phyloP scores from a whole-genome alignment of 2,888 invertebrate genomes.

The Orthonevra nobilis region DNA sequence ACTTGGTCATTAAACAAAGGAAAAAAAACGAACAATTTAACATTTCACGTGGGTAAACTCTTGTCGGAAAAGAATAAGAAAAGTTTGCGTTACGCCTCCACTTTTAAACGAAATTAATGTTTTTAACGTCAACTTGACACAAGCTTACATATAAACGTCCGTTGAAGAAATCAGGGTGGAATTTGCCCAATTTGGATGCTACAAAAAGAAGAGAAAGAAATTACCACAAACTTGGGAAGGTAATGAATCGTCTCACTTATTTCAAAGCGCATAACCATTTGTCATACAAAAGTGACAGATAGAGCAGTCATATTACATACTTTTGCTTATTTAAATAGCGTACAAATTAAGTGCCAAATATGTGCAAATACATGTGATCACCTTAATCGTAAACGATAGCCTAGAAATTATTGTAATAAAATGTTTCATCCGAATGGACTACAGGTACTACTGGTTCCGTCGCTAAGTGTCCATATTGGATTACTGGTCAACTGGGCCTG shows the following conservation, averaged over 20 bases:
- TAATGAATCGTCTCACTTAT: conserved; percentile 14
- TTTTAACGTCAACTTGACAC: conserved; percentile 38
- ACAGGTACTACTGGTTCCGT: conserved; percentile 48
- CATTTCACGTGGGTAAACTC: conserved; percentile 16
- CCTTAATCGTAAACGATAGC: conserved; percentile 52
- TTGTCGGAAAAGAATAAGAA: neutral
- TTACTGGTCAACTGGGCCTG: conserved; percentile 36
- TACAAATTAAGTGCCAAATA: conserved; percentile 44
- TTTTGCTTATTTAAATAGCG: conserved; percentile 45
- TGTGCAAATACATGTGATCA: conserved; percentile 27
- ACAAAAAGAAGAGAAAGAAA: conserved; percentile 26
- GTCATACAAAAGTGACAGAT: conserved; percentile 42
- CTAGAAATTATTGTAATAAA: conserved; percentile 64
- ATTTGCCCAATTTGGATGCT: conserved; percentile 42
- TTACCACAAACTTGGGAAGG: conserved; percentile 9
- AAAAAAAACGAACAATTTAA: conserved; percentile 9
- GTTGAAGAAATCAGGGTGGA: conserved; percentile 35
- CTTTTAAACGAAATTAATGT: conserved; percentile 60
- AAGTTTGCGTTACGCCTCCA: conserved; percentile 57
- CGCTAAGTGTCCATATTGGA: conserved; percentile 59
- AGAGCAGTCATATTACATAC: conserved; percentile 38
- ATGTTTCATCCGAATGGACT: conserved; percentile 44
- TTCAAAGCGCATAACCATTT: neutral
- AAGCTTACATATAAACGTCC: conserved; percentile 44
- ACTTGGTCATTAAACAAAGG: conserved; percentile 37